These are phyloP conservation scores for Pygoscelis antarcticus DNA, from an alignment of 2,113 vertebrate species.

Conservation along the genomic window DNA sequence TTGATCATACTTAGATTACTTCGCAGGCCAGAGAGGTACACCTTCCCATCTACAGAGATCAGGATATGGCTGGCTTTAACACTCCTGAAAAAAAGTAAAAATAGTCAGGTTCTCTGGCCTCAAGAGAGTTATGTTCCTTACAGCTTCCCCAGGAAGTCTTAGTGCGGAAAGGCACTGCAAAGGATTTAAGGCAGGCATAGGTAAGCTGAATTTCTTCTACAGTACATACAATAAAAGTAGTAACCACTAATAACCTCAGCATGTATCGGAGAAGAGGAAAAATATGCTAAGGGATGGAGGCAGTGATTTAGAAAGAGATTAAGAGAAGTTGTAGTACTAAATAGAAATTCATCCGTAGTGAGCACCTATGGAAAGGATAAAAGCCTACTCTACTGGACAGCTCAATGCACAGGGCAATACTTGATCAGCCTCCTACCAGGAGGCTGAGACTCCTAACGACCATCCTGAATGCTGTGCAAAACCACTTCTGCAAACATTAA, in stretches of 20 bases:
- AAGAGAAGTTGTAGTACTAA: not conserved
- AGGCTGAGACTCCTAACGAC: not conserved
- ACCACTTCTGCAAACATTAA: not conserved
- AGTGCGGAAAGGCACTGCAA: not conserved
- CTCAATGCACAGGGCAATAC: not conserved
- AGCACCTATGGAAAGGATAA: not conserved
- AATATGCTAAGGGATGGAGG: not conserved
- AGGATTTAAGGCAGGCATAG: not conserved
- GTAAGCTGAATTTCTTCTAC: not conserved
- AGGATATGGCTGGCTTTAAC: constrained; percentile 97
- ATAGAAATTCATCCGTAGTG: not conserved
- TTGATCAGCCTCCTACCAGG: not conserved
- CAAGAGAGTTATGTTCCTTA: not conserved
- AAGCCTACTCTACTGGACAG: not conserved
- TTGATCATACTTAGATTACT: constrained; percentile 96
- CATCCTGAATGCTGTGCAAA: not conserved
- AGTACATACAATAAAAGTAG: not conserved
- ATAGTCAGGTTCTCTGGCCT: not conserved
- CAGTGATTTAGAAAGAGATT: not conserved
- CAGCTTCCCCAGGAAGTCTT: not conserved
- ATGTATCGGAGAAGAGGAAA: not conserved
- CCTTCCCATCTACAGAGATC: constrained; percentile 92
- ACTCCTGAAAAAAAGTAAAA: constrained; percentile 76
- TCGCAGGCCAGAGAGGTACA: constrained; percentile 91
- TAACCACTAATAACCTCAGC: not conserved